A percentile compares a stretch with the other conserved stretches of the same genome.
Conservation (phyloP, 2,888 invertebrate genomes). For the Leptogaster cylindrica region DNA sequence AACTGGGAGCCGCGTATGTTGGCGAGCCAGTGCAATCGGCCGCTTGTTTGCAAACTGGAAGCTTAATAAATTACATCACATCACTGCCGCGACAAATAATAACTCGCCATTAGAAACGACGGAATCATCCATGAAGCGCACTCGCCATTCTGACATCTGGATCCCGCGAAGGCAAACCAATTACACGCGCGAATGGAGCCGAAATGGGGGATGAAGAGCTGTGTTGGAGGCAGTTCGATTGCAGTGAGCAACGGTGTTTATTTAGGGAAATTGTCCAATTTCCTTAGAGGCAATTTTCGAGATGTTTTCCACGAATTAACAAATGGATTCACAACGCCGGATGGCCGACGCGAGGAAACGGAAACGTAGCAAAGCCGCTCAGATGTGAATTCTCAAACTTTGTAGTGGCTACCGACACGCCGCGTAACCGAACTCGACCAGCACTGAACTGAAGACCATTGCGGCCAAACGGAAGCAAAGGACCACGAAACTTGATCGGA, state of each 20-base stretch:
- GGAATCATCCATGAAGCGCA: neutral
- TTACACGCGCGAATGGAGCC: neutral
- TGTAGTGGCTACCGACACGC: neutral
- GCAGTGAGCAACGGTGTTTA: too few relatives aligned
- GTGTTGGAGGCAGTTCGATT: too few relatives aligned
- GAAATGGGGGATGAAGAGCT: neutral
- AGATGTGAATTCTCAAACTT: neutral
- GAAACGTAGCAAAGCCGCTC: too few relatives aligned
- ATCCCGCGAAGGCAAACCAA: neutral
- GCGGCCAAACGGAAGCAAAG: conserved; percentile 19
- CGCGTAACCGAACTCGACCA: conserved; percentile 25
- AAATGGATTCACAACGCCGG: too few relatives aligned
- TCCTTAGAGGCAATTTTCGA: too few relatives aligned
- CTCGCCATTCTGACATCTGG: neutral
- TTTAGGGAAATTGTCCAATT: too few relatives aligned
- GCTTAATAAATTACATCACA: conserved; percentile 7
- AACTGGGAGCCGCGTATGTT: too few relatives aligned
- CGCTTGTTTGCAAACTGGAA: too few relatives aligned
- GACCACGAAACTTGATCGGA: conserved; percentile 13
- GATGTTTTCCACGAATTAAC: too few relatives aligned
- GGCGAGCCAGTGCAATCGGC: conserved; percentile 9
- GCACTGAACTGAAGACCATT: conserved; percentile 24
- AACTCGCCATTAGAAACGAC: neutral
- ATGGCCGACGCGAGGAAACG: conserved; percentile 4
- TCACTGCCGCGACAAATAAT: neutral